Evolutionary conservation across 2,888 invertebrate genomes (phyloP).

Genomic region (Iphiclides podalirius): DNA sequence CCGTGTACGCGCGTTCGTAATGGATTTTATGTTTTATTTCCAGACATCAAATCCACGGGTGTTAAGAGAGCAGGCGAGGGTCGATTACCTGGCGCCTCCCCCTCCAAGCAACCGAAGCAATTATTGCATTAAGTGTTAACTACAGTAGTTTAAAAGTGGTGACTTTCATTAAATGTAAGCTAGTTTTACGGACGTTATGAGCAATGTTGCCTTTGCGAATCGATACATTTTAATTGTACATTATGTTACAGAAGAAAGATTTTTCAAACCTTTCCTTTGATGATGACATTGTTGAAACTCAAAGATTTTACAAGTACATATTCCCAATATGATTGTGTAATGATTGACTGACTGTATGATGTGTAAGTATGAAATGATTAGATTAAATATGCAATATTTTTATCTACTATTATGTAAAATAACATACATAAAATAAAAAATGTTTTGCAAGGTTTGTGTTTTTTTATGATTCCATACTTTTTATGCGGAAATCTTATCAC

Average conservation of each 20-base stretch:
- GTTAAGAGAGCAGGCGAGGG: conserved; percentile 69
- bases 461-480: conserved; percentile 35
- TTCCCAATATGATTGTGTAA: conserved; percentile 26
- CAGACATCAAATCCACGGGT: conserved; percentile 47
- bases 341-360: conserved; percentile 37
- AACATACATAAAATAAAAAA: conserved; percentile 53
- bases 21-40: conserved; percentile 8
- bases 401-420: conserved; percentile 44
- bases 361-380: conserved; percentile 37
- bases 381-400: conserved; percentile 44
- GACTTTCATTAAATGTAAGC: conserved; percentile 3
- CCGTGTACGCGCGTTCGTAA: no score
- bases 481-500: no score
- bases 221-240: conserved; percentile 21
- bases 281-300: conserved; percentile 4
- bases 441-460: conserved; percentile 41
- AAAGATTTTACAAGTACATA: conserved; percentile 11
- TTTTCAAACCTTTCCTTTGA: conserved; percentile 6
- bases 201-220: conserved; percentile 1
- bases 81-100: conserved; percentile 70
- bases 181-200: conserved; percentile 21
- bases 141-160: conserved; percentile 19
- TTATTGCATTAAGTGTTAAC: conserved; percentile 57
- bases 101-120: conserved; percentile 73
- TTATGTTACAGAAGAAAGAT: conserved; percentile 17